Evolutionary conservation across 2,888 invertebrate species (phyloP).

Genomic region (Lysandra bellargus): DNA sequence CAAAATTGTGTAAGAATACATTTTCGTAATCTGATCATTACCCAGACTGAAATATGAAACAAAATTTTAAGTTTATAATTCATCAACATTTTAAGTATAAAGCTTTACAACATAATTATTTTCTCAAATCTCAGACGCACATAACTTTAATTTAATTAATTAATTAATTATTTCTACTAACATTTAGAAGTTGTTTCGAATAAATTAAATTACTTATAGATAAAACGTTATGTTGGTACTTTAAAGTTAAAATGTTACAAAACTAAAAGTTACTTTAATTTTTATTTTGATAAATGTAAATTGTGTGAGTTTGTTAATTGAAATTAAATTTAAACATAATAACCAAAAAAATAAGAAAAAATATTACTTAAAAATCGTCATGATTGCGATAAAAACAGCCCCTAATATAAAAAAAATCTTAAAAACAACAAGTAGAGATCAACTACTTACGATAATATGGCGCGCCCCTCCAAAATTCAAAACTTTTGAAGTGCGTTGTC

Average conservation of each 20-base stretch:
- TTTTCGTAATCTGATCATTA: neutral
- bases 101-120: neutral
- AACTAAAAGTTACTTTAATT: neutral
- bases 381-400: neutral
- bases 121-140: neutral
- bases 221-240: slow-evolving; percentile 18
- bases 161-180: neutral
- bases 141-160: neutral
- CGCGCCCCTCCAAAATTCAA: too few species aligned
- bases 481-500: too few species aligned
- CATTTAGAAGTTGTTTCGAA: neutral
- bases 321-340: neutral
- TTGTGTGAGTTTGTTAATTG: neutral
- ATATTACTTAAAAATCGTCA: neutral
- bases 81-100: neutral
- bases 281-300: neutral
- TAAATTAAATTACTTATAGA: slow-evolving; percentile 11
- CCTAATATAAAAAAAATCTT: neutral
- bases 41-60: neutral
- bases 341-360: neutral
- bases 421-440: neutral
- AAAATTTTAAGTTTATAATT: neutral
- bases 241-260: neutral
- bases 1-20: neutral
- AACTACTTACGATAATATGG: too few species aligned